Evolutionary conservation across 1,140 invertebrate genomes (phyloP), one percentile per base, ranked within the genome.

Genomic region (Trypoxylus dichotomus): DNA sequence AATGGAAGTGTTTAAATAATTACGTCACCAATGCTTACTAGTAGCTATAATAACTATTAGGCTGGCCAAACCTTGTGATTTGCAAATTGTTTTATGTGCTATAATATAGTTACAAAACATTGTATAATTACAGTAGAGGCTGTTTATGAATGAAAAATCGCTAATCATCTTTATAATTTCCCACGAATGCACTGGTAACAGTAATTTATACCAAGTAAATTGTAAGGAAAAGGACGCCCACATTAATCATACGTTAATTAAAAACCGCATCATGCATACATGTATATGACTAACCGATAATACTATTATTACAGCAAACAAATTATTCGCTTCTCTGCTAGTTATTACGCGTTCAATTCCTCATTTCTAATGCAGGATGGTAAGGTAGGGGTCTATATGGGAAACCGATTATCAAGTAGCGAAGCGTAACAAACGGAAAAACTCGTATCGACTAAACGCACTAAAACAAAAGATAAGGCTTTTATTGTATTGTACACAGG

Each of bases 211-310:
- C 7, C 60, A 68, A 68, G 24, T 68, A 68, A 29, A 68, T 24
- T 24, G 47, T 68, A 29, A 24, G 27, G 27, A 68, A 68, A 68
- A 68, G 60, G 60, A 68, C 24, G 60, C 60, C 21, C 27, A 68
- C 27, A 27, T 68, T 68, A 68, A 25, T 25, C 60, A 68, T 68
- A 54, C 13, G 47, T 29, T 29, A 68, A 68, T 68, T 68, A 68
- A 68, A 25, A 68, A 68, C 60, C 24, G 60, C 60, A 68, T 68
- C 60, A 29, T 68, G 47, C 60, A 68, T 58, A 21, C 60, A 68
- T 58, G 13, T n/a, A 58, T 29, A 68, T 68, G 60, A 68, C 24
- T 68, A 68, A 68, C 60, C 60, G 27, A 68, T 68, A 68, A 68
- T 68, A 13, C 11, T 24, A 68, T 68, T 29, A 68, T 29, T 68